Evolutionary conservation across 2,113 vertebrate genomes (phyloP), one percentile per base, ranked within the genome.

Genomic region (Phaethon lepturus): DNA sequence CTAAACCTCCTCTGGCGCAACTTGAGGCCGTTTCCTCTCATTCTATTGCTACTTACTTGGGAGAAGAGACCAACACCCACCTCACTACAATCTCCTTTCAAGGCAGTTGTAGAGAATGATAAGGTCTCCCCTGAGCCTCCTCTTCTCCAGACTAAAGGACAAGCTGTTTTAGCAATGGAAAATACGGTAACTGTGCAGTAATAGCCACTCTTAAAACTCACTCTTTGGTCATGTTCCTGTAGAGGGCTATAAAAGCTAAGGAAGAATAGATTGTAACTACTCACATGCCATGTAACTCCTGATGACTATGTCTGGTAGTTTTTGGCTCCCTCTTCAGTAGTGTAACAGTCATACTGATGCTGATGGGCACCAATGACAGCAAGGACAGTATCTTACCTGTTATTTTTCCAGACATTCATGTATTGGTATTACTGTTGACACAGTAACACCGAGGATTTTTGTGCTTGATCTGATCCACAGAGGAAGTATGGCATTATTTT

Each of bases 281-380:
- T 60, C 0, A 0, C 1, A 1, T 76, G 45, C 19, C 23, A 13
- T 10, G 4, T 33, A 15, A 86, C 64, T 76, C 29, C 40, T 47
- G 69, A 63, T 82, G n/a, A 38, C 78, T 13, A 20, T 13, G 20
- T 75, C 69, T 75, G 1, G 31, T 55, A 17, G 38, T 23, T 90
- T 79, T 79, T 77, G 28, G 28, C 66, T 90, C 45, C 14, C 14
- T 80, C 35, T 90, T 83, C 22, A 25, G 31, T 26, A 74, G n/a
- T 25, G 23, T 31, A 72, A 14, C 47, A n/a, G 52, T 53, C 33
- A 13, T n/a, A 17, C 23, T 63, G n/a, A 44, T 78, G 60, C 71
- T 26, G 45, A 22, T 90, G 31, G 50, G 22, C 55, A 67, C 20
- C 68, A 76, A 8, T 58, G 31, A 83, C 33, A 78, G 45, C 71